These are phyloP conservation scores for Meloidogyne exigua DNA, from an alignment of 1,140 invertebrate species.

Conservation along the genomic window DNA sequence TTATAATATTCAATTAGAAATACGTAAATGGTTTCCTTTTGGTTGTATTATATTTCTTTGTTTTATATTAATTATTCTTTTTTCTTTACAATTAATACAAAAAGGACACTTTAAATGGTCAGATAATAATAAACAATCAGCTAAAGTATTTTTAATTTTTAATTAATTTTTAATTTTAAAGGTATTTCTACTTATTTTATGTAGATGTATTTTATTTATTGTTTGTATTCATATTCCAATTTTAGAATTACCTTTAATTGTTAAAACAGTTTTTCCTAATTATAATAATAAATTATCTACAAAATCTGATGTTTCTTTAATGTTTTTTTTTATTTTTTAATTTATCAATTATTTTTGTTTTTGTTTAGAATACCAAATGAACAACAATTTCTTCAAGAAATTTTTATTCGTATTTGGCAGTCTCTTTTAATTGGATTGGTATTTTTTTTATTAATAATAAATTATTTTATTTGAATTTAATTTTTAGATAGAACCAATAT, in stretches of 20 bases:
- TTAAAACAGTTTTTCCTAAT: neutral
- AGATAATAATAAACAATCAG: conserved; percentile 39
- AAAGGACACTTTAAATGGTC: conserved; percentile 45
- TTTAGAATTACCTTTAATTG: conserved; percentile 7
- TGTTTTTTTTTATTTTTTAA: neutral
- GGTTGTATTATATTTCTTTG: conserved; percentile 21
- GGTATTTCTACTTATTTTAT: conserved; percentile 12
- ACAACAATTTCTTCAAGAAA: neutral
- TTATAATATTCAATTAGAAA: conserved; percentile 28
- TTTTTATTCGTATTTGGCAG: neutral
- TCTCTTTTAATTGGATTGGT: conserved; percentile 4
- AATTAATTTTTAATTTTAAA: neutral
- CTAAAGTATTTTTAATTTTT: conserved; percentile 15
- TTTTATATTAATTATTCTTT: conserved; percentile 14
- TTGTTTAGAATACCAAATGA: neutral
- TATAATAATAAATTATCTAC: neutral
- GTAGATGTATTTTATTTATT: conserved; percentile 1
- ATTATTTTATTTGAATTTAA: conserved; percentile 7
- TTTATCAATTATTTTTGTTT: neutral
- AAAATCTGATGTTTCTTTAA: neutral
- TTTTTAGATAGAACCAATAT: neutral
- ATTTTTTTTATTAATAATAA: neutral
- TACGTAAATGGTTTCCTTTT: conserved; percentile 32
- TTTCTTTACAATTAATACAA: conserved; percentile 37
- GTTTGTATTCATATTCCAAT: conserved; percentile 11